These are phyloP conservation scores for Pavo muticus DNA, from an alignment of 2,113 vertebrate species.

Conservation along the genomic window DNA sequence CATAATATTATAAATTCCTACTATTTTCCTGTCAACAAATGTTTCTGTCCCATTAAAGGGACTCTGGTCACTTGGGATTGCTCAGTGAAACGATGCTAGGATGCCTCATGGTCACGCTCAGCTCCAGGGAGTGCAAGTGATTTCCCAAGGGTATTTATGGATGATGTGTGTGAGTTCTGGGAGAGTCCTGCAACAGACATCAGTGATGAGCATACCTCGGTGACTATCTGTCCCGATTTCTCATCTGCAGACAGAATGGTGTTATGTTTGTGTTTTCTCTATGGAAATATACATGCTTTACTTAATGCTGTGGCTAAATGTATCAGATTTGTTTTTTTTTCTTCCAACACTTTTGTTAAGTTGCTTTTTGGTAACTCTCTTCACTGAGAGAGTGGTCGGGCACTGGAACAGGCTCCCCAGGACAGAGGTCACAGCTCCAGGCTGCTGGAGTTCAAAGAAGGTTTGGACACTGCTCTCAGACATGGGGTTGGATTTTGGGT, in stretches of 20 bases:
- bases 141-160: background rate
- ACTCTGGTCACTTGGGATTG: background rate
- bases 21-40: background rate
- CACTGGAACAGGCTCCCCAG: too few relatives aligned
- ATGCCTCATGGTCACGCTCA: fast-evolving
- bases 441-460: background rate
- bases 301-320: background rate
- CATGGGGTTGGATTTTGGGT: background rate
- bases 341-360: background rate
- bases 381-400: too few relatives aligned
- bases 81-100: background rate
- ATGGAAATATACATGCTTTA: background rate
- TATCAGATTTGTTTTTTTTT: background rate
- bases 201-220: fast-evolving
- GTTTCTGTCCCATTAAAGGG: fast-evolving
- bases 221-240: background rate
- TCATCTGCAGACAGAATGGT: background rate
- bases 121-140: background rate
- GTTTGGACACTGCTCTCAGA: background rate
- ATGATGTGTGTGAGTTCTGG: background rate
- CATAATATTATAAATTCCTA: background rate
- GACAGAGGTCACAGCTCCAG: background rate
- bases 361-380: too few relatives aligned
- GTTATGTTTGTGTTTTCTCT: background rate
- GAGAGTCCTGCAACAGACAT: background rate